Base-by-base conservation (phyloP, 92 coral and sea anemone genomes). In the Zoanthus sansibaricus region DNA sequence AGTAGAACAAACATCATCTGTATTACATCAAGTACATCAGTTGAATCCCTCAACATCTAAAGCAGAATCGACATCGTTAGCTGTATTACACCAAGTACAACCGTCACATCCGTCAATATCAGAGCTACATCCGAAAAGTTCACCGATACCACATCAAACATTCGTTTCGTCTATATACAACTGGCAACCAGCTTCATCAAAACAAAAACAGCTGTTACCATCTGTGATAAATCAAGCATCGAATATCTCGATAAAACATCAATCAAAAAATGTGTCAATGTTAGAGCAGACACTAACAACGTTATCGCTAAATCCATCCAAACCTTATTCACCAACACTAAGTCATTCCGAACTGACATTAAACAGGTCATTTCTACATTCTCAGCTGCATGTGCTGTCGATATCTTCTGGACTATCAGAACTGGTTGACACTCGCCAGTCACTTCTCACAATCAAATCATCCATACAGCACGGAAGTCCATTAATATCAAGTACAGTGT, bases 331-430 rank as follows among this genome's bases (percentile, higher is more conserved):
- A 46, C 15, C 71, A 32, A 18, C 77, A 21, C 59, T 48, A 16
- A 18, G 18, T 45, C 66, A 74, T 8, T 46, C 13, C 2, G 18
- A 18, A 9, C 33, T 20, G 32, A 10, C 61, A 18, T n/a, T 47
- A 18, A 0, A 47, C 14, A 7, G 48, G 20, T 44, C 78, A 25
- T 3, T 74, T 25, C n/a, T 3, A 49, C 10, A 7, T 21, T 76
- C 79, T 9, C 42, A 12, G 16, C 45, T 51, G 25, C n/a, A 49
- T 25, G 32, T 18, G 6, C 37, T 10, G 25, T 54, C 37, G 11
- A 7, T 45, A 68, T 75, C 71, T 21, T 67, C 86, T 77, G 14
- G 74, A 78, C 30, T 33, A 47, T 4, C 11, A 44, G 68, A 74
- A 45, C 4, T 46, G 15, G 10, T 20, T 71, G 37, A 13, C 76